phyloP scores from a whole-genome alignment of 2,113 vertebrate genomes.

The Megaleporinus macrocephalus region DNA sequence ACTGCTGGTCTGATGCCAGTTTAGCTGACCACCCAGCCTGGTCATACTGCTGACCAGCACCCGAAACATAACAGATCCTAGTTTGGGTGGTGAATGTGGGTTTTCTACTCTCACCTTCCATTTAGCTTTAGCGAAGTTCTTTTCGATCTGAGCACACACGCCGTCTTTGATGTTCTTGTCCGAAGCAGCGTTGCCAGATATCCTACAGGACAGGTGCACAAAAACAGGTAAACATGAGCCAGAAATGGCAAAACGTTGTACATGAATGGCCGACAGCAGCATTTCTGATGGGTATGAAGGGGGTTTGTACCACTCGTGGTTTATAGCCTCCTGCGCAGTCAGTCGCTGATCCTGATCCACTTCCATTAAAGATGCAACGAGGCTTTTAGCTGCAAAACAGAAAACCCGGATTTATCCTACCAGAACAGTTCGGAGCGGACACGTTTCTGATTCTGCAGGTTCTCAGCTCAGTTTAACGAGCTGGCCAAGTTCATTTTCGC shows the following conservation, averaged over 20 bases:
- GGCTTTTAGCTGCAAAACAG: slow-evolving; percentile 85
- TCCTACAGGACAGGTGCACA: slow-evolving; percentile 76
- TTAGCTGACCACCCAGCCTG: no score
- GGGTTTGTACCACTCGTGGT: slow-evolving; percentile 89
- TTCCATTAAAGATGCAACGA: slow-evolving; percentile 95
- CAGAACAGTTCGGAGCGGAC: background rate
- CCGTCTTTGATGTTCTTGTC: slow-evolving; percentile 99
- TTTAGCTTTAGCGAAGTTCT: slow-evolving; percentile 97
- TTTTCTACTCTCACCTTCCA: slow-evolving; percentile 88
- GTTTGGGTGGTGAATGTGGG: no score
- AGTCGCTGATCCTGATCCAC: slow-evolving; percentile 96
- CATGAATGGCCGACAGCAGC: background rate
- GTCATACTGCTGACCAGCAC: no score
- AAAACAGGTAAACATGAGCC: slow-evolving; percentile 2
- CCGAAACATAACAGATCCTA: no score
- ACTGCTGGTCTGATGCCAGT: no score
- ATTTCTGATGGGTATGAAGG: background rate
- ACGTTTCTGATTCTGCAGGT: background rate
- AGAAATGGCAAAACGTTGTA: background rate
- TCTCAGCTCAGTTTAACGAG: background rate
- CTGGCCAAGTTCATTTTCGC: background rate
- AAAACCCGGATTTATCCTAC: background rate
- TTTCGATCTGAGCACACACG: slow-evolving; percentile 96
- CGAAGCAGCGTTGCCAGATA: slow-evolving; percentile 97
- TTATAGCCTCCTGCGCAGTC: slow-evolving; percentile 94